A percentile compares a stretch with the other conserved stretches of the same genome.
Conservation (phyloP, 2,888 invertebrate genomes). For the Sphecodes monilicornis region DNA sequence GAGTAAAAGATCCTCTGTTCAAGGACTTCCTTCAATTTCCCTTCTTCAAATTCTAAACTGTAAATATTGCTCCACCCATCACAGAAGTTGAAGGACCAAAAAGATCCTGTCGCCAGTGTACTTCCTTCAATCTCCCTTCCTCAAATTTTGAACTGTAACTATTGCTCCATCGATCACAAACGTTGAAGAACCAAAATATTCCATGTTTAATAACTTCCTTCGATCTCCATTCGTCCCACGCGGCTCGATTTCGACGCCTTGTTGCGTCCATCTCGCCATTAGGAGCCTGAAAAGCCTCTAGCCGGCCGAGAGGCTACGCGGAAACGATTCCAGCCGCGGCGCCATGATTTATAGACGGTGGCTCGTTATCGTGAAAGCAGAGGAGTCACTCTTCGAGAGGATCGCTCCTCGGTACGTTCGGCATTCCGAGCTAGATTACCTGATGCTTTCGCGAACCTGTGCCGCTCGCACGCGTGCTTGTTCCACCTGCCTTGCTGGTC, state of each 20-base stretch:
- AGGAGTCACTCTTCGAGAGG: conserved; percentile 58
- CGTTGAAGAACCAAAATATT: background rate
- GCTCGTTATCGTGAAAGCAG: conserved; percentile 82
- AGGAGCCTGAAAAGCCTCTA: conserved; percentile 57
- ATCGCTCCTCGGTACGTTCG: conserved; percentile 59
- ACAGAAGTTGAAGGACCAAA: no score
- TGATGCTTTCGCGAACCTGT: conserved; percentile 48
- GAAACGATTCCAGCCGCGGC: conserved; percentile 72
- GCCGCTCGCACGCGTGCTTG: conserved; percentile 15
- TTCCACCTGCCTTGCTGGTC: conserved; percentile 41
- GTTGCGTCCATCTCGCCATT: conserved; percentile 49
- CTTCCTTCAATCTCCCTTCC: no score
- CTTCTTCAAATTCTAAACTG: no score
- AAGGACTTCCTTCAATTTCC: no score
- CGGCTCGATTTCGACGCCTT: conserved; percentile 35
- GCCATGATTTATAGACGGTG: conserved; percentile 81
- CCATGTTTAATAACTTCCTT: background rate
- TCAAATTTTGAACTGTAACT: no score
- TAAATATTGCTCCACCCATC: no score
- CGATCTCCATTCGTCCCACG: conserved; percentile 31
- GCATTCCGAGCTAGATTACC: conserved; percentile 69
- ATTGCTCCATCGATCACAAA: no score
- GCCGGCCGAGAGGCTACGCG: conserved; percentile 54
- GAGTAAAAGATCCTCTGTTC: no score
- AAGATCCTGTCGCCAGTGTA: no score